Evolutionary conservation across 2,113 vertebrate genomes (phyloP), one percentile per base, ranked within the genome.

Genomic region (Oryzias curvinotus): DNA sequence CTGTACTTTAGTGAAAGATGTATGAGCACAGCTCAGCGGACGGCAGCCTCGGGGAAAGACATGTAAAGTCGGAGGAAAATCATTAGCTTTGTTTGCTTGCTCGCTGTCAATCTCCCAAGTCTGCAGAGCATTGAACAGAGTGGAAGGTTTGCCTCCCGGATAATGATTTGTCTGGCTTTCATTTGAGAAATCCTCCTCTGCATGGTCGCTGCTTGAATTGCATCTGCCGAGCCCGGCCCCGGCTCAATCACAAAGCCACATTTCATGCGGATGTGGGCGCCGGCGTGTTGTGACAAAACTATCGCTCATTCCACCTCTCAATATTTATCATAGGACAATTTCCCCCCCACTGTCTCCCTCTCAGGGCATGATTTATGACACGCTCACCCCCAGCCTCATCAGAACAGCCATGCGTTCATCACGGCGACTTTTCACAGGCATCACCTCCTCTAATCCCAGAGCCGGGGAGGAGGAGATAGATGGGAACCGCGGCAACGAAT

Each of bases 311-410:
- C 73, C 75, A 78, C 74, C 76, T 85, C 74, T 88, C 72, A 84
- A 84, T 90, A 88, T 90, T 89, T 89, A 89, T 92, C 86, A 89
- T 75, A 52, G 73, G 83, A 78, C 84, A 82, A 87, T 74, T 78
- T 63, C 80, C 36, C 59, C 75, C 50, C 64, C 56, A 7, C 49
- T 61, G 53, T 70, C 62, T 72, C 42, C 45, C 71, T 81, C 78
- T 72, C 62, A 56, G 67, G 74, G 62, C 63, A 18, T 86, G 88
- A 87, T 89, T 90, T 83, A 85, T 66, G 84, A 78, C 65, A 14
- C 41, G 43, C 70, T 77, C 73, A 5, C 56, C 49, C 73, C 70
- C 71, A 8, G 70, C 70, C 75, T 84, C 78, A 80, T 85, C 86
- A 68, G 52, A 57, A 54, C 63, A 26, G 26, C 65, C 65, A 72